phyloP scores from a whole-genome alignment of 2,797 vertebrate species.

The Sphenodon punctatus region DNA sequence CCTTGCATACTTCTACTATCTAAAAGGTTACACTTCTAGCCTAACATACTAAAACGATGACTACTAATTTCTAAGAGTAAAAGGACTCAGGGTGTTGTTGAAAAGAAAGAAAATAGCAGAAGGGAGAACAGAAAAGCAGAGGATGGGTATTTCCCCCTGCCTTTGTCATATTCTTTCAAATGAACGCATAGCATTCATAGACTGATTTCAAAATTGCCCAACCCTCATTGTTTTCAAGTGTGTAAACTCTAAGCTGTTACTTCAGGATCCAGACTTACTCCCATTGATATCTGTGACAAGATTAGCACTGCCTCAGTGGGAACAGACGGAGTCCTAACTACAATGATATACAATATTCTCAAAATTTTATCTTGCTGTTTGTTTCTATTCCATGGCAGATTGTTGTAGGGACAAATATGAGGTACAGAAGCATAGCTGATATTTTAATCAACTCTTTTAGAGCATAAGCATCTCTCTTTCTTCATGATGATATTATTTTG shows the following conservation, averaged over 20 bases:
- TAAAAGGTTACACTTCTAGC: neutral
- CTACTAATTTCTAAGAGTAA: rapidly evolving
- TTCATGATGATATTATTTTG: neutral
- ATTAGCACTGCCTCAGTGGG: neutral
- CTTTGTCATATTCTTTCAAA: neutral
- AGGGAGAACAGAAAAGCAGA: neutral
- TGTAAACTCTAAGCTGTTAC: no score
- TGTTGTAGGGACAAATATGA: no score
- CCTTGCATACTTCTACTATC: no score
- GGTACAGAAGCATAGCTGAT: neutral
- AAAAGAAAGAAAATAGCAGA: neutral
- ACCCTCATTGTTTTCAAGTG: neutral
- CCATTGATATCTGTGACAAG: neutral
- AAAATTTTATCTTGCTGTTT: neutral
- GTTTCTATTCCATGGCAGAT: neutral
- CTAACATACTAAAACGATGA: neutral
- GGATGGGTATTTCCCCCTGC: neutral
- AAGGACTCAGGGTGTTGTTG: neutral
- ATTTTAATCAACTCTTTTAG: neutral
- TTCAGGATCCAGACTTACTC: neutral
- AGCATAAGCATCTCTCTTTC: neutral
- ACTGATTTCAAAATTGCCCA: neutral
- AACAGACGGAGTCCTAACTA: neutral
- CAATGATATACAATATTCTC: neutral
- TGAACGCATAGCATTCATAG: neutral